Conservation (phyloP, 2,797 vertebrate genomes). For the Sorex maritimensis region DNA sequence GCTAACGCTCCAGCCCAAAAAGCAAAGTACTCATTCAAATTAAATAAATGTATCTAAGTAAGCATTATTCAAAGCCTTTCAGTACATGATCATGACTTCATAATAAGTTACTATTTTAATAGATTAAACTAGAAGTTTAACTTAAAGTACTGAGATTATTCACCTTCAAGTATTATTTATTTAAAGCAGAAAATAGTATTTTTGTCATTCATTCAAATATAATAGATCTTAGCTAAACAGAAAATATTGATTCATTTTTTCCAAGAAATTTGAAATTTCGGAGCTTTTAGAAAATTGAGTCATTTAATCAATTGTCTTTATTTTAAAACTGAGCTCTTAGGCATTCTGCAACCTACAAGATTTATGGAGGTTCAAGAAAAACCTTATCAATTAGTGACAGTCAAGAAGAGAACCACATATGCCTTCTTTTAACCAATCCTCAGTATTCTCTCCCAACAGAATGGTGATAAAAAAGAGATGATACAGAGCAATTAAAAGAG, state of each 20-base stretch:
- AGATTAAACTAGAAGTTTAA: background rate
- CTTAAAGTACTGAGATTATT: background rate
- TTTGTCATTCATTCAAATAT: slow-evolving; percentile 2
- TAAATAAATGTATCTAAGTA: background rate
- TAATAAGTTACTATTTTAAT: slow-evolving; percentile 17
- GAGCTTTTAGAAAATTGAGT: background rate
- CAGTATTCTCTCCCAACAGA: background rate
- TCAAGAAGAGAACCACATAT: background rate
- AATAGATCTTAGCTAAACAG: background rate
- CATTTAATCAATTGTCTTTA: slow-evolving; percentile 28
- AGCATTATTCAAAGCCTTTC: slow-evolving; percentile 3
- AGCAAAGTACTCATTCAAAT: background rate
- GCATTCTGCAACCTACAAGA: background rate
- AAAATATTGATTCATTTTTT: background rate
- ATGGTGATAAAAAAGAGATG: background rate
- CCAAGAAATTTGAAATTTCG: slow-evolving; percentile 2
- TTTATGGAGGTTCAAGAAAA: background rate
- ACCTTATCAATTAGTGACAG: slow-evolving; percentile 6
- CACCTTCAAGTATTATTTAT: background rate
- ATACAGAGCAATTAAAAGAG: background rate
- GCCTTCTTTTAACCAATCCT: background rate
- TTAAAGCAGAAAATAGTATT: background rate
- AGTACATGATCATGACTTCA: background rate
- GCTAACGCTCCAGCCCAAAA: background rate
- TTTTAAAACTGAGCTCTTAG: slow-evolving; percentile 25